These are phyloP conservation scores for Sebastes matsubarae DNA, from an alignment of 2,797 vertebrate species.

Conservation along the genomic window DNA sequence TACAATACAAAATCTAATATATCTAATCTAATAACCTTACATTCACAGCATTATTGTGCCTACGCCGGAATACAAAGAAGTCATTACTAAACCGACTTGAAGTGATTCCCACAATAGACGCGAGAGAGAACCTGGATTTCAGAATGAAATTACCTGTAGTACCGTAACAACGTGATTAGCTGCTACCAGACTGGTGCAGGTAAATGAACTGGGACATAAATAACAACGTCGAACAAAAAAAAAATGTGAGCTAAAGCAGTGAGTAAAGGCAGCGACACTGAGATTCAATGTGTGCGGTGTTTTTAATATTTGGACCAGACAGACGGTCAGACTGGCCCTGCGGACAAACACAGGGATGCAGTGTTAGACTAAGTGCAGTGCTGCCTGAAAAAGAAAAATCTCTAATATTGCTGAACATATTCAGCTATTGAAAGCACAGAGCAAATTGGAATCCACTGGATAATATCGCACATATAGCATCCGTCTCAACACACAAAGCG, in stretches of 20 bases:
- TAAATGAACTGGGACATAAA: conserved; percentile 21
- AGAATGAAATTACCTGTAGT: conserved; percentile 25
- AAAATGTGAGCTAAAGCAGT: background rate
- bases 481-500: background rate
- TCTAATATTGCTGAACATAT: background rate
- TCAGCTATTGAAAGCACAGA: background rate
- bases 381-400: background rate
- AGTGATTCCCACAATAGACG: conserved; percentile 1
- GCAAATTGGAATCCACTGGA: background rate
- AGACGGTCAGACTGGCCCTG: conserved; percentile 24
- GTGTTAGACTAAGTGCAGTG: background rate
- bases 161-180: conserved; percentile 14
- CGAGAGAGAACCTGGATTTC: background rate
- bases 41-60: conserved; percentile 7
- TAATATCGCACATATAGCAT: background rate
- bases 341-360: conserved; percentile 26
- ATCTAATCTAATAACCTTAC: conserved; percentile 12
- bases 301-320: conserved; percentile 12
- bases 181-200: background rate
- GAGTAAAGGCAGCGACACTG: background rate
- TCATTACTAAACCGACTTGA: conserved; percentile 11
- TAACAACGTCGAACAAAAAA: background rate
- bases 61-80: background rate
- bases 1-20: conserved; percentile 30
- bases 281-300: background rate